Conservation (phyloP, 2,888 invertebrate species). For the Sympetrum striolatum region DNA sequence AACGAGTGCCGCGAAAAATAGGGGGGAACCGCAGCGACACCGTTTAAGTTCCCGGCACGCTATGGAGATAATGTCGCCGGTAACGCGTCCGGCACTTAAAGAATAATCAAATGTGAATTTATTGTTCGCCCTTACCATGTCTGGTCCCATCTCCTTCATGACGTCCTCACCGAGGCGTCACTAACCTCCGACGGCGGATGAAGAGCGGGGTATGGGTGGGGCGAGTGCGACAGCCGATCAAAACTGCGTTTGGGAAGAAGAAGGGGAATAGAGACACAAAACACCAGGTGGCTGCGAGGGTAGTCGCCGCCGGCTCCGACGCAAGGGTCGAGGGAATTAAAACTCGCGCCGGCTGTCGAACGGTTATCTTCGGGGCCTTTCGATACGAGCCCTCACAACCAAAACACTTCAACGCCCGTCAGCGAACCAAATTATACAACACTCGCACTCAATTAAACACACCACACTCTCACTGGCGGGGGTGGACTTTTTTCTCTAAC, state of each 20-base stretch:
- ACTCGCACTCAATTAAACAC: conserved; percentile 8
- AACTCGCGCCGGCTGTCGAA: not conserved
- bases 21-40: no score
- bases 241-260: not conserved
- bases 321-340: not conserved
- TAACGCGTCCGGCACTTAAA: not conserved
- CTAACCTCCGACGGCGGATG: conserved; percentile 21
- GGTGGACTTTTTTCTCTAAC: not conserved
- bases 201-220: not conserved
- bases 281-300: not conserved
- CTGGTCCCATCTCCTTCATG: conserved; percentile 83
- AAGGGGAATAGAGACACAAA: not conserved
- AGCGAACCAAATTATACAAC: not conserved
- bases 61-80: not conserved
- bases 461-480: not conserved
- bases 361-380: not conserved
- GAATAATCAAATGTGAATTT: not conserved
- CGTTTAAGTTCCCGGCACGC: no score
- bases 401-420: not conserved
- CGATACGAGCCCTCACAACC: not conserved
- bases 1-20: no score
- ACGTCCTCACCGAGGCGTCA: conserved; percentile 55
- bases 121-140: conserved; percentile 68
- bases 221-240: not conserved
- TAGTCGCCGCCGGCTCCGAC: not conserved